Base-by-base conservation (phyloP, 37 sponge, comb jelly and placozoan genomes). In the Amphimedon queenslandica region DNA sequence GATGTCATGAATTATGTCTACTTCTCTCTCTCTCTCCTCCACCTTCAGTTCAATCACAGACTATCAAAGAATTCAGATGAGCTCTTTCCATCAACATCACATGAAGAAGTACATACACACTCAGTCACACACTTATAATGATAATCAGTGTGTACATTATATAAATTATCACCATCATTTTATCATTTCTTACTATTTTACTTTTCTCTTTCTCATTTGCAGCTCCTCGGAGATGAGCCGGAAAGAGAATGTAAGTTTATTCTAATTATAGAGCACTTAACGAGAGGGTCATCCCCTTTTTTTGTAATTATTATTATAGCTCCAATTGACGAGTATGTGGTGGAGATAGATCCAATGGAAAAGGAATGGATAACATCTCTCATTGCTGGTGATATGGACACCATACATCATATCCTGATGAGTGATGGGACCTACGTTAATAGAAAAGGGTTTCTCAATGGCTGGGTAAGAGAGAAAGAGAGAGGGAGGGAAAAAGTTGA, bases 351-450 rank as follows among this genome's bases (percentile, higher is more conserved):
- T 40, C 87, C 90, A 42, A 30, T 77, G 31, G 90, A 90, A 74
- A 82, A 84, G 63, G 90, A 90, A 16, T 90, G 90, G 90, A 84
- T 84, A 58, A 8, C 76, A 40, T 63, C 74, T 0, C 37, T 72
- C 11, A 67, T 81, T 37, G 67, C 76, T 51, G 72, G 57, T 30
- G 47, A 77, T 56, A 40, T 79, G 57, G 81, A 87, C 1, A 63
- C 34, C 20, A 40, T 84, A 39, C 90, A 84, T 10, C 70, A 58
- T 1, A 70, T 90, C 30, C 3, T 90, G 1, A 70, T 80, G 63
- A 61, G 58, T 2, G 90, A 90, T 32, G 36, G 40, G 0, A 63
- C 65, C 60, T 61, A 84, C 16, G 34, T 90, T 28, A 83, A 90
- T 72, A 64, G 71, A 13, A 84, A 72, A 65, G 90, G 74, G 32